Base-by-base conservation (phyloP, 2,888 invertebrate species). In the Cataglyphis rosenhaueri region DNA sequence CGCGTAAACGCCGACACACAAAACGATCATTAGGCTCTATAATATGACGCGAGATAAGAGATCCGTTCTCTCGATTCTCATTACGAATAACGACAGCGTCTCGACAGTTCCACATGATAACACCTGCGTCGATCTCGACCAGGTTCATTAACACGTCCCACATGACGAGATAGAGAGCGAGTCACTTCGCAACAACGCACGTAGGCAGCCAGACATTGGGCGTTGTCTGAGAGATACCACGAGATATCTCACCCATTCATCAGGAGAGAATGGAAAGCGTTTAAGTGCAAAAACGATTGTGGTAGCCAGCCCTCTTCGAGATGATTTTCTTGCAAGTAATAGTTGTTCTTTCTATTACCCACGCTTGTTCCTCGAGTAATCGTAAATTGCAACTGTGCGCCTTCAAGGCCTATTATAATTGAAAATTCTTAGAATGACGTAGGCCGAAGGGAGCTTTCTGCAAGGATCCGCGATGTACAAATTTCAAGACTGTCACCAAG, bases 131-230 rank as follows among this genome's bases (percentile, higher is more conserved):
- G 82, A 88, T 88, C 85, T 82, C 73, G 85, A n/a, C 82, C 89
- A 88, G 87, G 88, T 88, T 88, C 88, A 88, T 88, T 88, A 88
- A 83, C 87, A 89, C 82, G 71, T 81, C 62, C 52, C 66, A 83
- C 85, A 84, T 84, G 82, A 84, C 85, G 75, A 70, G 83, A 75
- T 78, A 38, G 44, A 82, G 55, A 38, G 29, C 55, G 35, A 52
- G 59, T 35, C 55, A 76, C 29, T n/a, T 76, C 38, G 52, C 52
- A 55, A 55, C 35, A n/a, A 10, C 21, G 61, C 18, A 82, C 84
- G 87, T 89, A 83, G 86, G 86, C 73, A 78, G 86, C 18, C 83
- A 70, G 81, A 88, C 88, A 84, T 68, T 44, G 59, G 70, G 32
- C 68, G 35, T 66, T 81, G 6, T 64, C 79, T 70, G 18, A 52